These are phyloP conservation scores for Agonopterix heracliana DNA, from an alignment of 2,888 invertebrate species.

Conservation along the genomic window DNA sequence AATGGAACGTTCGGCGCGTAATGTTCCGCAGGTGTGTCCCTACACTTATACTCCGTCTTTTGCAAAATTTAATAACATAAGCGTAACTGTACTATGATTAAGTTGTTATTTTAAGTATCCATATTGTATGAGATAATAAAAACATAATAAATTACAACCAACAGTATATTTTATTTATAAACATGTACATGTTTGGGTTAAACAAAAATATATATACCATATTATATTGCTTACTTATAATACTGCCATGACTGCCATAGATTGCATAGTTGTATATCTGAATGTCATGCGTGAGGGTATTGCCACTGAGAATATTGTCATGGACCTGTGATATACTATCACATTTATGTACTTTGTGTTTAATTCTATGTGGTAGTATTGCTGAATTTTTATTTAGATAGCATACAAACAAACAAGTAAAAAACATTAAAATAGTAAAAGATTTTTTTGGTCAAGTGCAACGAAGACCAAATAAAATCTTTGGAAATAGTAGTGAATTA, in stretches of 20 bases:
- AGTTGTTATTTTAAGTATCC: neutral
- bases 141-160: slow-evolving; percentile 49
- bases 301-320: slow-evolving; percentile 23
- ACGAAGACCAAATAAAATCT: too few relatives aligned
- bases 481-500: too few relatives aligned
- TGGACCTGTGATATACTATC: slow-evolving; percentile 15
- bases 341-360: too few relatives aligned
- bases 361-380: too few relatives aligned
- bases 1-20: too few relatives aligned
- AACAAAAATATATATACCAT: slow-evolving; percentile 56
- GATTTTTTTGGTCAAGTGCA: too few relatives aligned
- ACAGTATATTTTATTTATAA: slow-evolving; percentile 74
- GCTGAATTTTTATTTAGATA: too few relatives aligned
- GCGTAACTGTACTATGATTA: neutral
- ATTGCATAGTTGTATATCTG: slow-evolving; percentile 29
- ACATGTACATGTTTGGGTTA: slow-evolving; percentile 63
- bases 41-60: neutral
- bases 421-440: too few relatives aligned
- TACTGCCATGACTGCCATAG: slow-evolving; percentile 63
- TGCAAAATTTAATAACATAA: neutral
- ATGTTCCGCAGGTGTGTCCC: too few relatives aligned
- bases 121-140: neutral
- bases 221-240: slow-evolving; percentile 65
- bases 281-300: slow-evolving; percentile 42
- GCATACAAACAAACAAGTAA: too few relatives aligned